These are phyloP conservation scores for Philonicus albiceps DNA, from an alignment of 2,888 invertebrate genomes.

Conservation along the genomic window DNA sequence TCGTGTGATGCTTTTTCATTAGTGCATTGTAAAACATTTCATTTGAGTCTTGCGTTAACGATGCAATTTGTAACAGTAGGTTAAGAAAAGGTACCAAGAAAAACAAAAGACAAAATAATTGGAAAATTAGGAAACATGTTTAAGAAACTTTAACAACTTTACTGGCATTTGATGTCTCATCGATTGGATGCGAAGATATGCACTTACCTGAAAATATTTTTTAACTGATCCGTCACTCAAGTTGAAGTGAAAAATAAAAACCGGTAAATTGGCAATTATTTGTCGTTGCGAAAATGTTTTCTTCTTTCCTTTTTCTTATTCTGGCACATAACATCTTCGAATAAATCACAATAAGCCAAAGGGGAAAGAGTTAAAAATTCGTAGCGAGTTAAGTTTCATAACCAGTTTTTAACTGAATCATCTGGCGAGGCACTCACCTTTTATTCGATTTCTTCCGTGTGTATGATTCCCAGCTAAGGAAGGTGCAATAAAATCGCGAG, in stretches of 20 bases:
- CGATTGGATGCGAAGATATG: background rate
- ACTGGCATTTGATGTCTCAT: background rate
- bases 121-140: background rate
- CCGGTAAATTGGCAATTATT: conserved; percentile 21
- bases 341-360: background rate
- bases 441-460: conserved; percentile 5
- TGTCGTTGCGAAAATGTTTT: background rate
- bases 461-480: background rate
- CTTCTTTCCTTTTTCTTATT: conserved; percentile 16
- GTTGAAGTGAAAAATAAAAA: background rate
- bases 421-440: conserved; percentile 16
- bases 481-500: conserved; percentile 22
- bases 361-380: conserved; percentile 14
- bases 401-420: conserved; percentile 31
- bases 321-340: background rate
- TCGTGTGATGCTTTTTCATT: background rate
- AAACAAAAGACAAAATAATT: background rate
- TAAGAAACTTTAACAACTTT: background rate
- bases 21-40: background rate
- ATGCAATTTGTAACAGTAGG: background rate
- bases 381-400: conserved; percentile 1
- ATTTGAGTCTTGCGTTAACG: background rate
- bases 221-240: background rate
- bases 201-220: background rate
- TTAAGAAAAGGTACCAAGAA: background rate